Evolutionary conservation across 2,888 invertebrate genomes (phyloP), one percentile per base, ranked within the genome.

Genomic region (Drosophila hamatofila): DNA sequence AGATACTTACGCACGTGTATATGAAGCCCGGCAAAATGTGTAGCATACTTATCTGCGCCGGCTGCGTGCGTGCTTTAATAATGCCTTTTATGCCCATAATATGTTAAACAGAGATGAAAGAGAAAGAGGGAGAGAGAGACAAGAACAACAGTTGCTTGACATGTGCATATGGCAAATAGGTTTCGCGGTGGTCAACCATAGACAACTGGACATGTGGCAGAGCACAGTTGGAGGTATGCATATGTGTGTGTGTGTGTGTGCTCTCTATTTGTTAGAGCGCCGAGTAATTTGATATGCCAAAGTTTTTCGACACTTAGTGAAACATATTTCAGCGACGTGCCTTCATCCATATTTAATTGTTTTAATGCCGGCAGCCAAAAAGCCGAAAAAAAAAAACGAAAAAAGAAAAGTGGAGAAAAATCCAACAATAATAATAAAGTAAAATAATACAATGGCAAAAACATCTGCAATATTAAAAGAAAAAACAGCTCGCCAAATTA

Each of bases 241-340:
- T 33, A 42, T n/a, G 11, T 18, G 37, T 35, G 35, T 52, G 21
- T 49, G 49, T 23, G 27, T n/a, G 27, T n/a, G 58, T 59, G 59
- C 54, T 44, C 46, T 48, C 56, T 48, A 66, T 69, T 74, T 74
- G 51, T 65, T 63, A 48, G 44, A 21, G 25, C 14, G 16, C 30
- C 21, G 41, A 68, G 81, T 75, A 75, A 80, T 83, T 83, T 83
- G 81, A 83, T 81, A 83, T 83, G 83, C 72, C 69, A 78, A 77
- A 80, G 61, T 83, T 74, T 81, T 77, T 83, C 80, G 83, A 81
- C 81, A 83, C 81, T 83, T 74, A 74, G 77, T 71, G 83, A 72
- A 80, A 70, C 80, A 82, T 74, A 82, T 81, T 81, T 83, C 71
- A 80, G 72, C 74, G 72, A 83, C 83, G 83, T 83, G 83, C 74